Evolutionary conservation across 2,888 invertebrate species (phyloP).

Genomic region (Lordiphosa fenestrarum): DNA sequence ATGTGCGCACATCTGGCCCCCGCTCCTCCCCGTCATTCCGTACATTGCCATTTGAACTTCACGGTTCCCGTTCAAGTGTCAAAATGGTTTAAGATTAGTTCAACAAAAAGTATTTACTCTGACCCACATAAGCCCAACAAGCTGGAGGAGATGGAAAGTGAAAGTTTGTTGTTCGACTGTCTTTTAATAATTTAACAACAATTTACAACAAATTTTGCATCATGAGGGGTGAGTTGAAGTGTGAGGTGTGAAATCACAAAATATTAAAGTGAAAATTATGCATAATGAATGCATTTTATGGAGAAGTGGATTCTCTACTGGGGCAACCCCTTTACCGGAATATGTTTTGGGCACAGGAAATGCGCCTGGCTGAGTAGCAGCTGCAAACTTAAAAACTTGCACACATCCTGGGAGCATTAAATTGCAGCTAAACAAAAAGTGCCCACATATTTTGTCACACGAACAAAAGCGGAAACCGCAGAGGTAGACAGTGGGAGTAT

Average conservation of each 20-base stretch:
- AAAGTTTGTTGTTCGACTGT: conserved; percentile 47
- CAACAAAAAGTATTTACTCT: conserved; percentile 29
- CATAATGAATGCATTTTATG: conserved; percentile 18
- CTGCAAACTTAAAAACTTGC: conserved; percentile 53
- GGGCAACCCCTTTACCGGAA: conserved; percentile 21
- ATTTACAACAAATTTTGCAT: conserved; percentile 68
- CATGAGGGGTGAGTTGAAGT: conserved; percentile 9
- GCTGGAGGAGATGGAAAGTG: conserved; percentile 40
- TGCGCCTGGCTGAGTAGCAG: conserved; percentile 53
- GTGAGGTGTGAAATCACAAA: conserved; percentile 42
- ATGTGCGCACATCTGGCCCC: conserved; percentile 45
- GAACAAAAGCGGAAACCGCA: conserved; percentile 11
- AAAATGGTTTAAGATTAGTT: conserved; percentile 43
- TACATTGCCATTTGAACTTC: conserved; percentile 67
- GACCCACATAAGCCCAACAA: conserved; percentile 53
- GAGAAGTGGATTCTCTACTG: conserved; percentile 8
- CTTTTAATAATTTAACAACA: conserved; percentile 60
- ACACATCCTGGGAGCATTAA: conserved; percentile 49
- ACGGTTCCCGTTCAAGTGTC: conserved; percentile 15
- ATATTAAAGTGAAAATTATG: conserved; percentile 35
- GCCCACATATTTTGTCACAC: conserved; percentile 39
- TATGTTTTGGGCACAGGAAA: conserved; percentile 50
- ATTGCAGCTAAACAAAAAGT: conserved; percentile 27
- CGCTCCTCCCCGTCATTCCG: conserved; percentile 22
- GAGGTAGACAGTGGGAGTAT: too few relatives aligned